Percentiles rank a stretch among this genome's conserved stretches.
Conservation (phyloP, 1,140 invertebrate genomes). For the Cyclargus thomasi region DNA sequence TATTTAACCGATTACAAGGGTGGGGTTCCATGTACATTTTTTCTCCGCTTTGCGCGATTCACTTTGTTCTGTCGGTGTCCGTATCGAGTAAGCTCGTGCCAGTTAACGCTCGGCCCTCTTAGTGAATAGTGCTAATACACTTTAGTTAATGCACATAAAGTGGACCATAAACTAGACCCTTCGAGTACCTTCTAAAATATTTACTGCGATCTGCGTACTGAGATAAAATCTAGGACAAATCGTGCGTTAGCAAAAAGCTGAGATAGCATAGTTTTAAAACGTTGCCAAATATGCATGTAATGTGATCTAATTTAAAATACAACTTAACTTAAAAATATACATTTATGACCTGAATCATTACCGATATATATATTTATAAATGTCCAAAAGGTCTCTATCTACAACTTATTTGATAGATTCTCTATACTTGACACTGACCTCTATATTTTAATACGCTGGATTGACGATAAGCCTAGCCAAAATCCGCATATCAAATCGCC, state of each 20-base stretch:
- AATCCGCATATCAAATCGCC: too few relatives aligned
- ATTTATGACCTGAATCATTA: too few relatives aligned
- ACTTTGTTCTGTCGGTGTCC: not conserved
- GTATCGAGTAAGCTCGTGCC: not conserved
- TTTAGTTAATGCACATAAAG: conserved; percentile 12
- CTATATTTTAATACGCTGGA: too few relatives aligned
- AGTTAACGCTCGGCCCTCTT: not conserved
- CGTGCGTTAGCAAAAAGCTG: not conserved
- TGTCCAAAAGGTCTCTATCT: too few relatives aligned
- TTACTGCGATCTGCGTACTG: not conserved
- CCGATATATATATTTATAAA: too few relatives aligned
- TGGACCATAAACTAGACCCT: conserved; percentile 9
- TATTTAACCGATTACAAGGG: too few relatives aligned
- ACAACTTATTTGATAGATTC: too few relatives aligned
- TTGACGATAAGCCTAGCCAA: too few relatives aligned
- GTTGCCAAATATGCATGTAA: too few relatives aligned
- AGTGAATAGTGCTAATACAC: conserved; percentile 11
- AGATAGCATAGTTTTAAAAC: not conserved
- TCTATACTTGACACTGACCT: too few relatives aligned
- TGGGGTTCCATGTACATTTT: not conserved
- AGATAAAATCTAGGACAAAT: conserved; percentile 3
- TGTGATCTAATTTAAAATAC: too few relatives aligned
- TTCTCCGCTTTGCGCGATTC: not conserved
- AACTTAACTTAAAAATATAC: too few relatives aligned
- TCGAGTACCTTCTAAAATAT: conserved; percentile 12